Evolutionary conservation across 2,113 vertebrate species (phyloP), one percentile per base, ranked within the genome.

Genomic region (Siniperca knerii): DNA sequence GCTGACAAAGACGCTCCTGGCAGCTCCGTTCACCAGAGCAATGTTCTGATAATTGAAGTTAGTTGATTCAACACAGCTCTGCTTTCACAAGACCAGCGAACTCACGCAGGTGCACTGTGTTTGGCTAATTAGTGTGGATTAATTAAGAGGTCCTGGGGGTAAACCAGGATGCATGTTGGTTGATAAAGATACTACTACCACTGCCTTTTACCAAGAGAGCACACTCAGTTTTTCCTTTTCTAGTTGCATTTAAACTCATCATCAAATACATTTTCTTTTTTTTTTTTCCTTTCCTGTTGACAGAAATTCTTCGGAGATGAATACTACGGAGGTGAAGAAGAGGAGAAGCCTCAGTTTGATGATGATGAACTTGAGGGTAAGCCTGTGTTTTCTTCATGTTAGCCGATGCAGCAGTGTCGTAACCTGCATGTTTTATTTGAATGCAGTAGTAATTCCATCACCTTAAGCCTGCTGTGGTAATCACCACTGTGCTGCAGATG

Each of bases 331-430:
- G 68, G 88, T 0, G 79, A 68, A 0, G 97, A 97, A 48, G 95
- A 92, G 1, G 96, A 97, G 84, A 98, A 98, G 90, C 97, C 97
- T 2, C 96, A 97, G 80, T 98, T 98, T 95, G 96, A 96, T 29
- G 95, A 96, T 1, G 96, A 97, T 0, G 96, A 95, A 15, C 65
- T 95, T 0, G 96, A 96, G 48, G 97, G 97, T 97, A 87, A 91
- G 77, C 8, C 55, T 23, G 6, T 57, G 3, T 70, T 29, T 76
- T 25, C 10, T 44, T 54, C 12, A 12, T 16, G 8, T 50, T 65
- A 6, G 8, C 35, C 23, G 57, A 21, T 42, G 52, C 12, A 50
- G 29, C n/a, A 23, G 67, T 58, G 33, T 64, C 64, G 16, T 42
- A 40, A 57, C 37, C 0, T 52, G 10, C 4, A 2, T 5, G 12